Conservation (phyloP, 2,888 invertebrate species). For the Marronus borbonicus region DNA sequence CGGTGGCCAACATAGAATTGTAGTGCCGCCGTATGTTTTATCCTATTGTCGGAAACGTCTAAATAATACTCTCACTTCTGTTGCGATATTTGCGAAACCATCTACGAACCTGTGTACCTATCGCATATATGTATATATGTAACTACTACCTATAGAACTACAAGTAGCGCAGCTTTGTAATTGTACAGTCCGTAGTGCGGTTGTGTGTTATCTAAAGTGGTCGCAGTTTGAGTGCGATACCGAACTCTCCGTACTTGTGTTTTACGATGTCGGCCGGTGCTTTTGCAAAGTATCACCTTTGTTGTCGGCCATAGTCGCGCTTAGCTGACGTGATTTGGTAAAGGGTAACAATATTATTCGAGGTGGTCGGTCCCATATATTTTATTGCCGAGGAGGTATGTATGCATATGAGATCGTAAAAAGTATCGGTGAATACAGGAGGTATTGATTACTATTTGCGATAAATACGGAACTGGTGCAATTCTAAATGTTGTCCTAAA, state of each 20-base stretch:
- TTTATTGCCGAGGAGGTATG: conserved; percentile 5
- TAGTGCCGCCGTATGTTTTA: conserved; percentile 41
- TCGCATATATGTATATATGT: conserved; percentile 11
- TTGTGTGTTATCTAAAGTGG: conserved; percentile 43
- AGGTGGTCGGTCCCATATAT: conserved; percentile 15
- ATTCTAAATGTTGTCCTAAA: no score
- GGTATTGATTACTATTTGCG: not conserved
- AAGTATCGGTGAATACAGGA: not conserved
- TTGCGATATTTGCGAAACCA: conserved; percentile 20
- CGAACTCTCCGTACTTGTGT: conserved; percentile 30
- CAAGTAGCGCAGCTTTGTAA: not conserved
- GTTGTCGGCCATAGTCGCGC: not conserved
- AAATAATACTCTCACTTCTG: conserved; percentile 50
- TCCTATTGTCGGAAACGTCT: conserved; percentile 48
- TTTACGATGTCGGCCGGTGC: conserved; percentile 34
- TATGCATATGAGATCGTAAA: not conserved
- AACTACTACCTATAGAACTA: not conserved
- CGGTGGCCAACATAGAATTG: conserved; percentile 18
- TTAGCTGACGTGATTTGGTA: conserved; percentile 7
- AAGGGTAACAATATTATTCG: conserved; percentile 13
- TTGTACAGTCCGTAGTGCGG: not conserved
- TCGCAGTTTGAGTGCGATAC: conserved; percentile 17
- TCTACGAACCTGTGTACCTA: not conserved
- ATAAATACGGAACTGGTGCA: not conserved
- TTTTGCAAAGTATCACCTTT: conserved; percentile 31